Conservation (phyloP, 2,888 invertebrate species). For the Microctonus brassicae region DNA sequence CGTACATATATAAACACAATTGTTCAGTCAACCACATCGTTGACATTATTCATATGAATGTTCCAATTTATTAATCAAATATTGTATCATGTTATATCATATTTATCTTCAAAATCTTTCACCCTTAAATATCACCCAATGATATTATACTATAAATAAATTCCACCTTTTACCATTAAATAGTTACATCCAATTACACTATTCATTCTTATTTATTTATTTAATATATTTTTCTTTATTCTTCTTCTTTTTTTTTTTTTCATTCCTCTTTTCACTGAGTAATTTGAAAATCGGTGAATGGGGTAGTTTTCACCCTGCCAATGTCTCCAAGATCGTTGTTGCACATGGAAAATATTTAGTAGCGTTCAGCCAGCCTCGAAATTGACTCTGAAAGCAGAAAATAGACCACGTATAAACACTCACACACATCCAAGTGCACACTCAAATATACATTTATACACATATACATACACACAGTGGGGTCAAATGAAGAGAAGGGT, state of each 20-base stretch:
- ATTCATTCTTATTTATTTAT: too few relatives aligned
- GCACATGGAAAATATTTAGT: slow-evolving; percentile 30
- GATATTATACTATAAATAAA: too few relatives aligned
- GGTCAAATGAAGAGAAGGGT: not conserved
- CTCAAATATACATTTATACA: not conserved
- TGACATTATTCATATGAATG: not conserved
- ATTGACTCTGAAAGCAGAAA: slow-evolving; percentile 30
- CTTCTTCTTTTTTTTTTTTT: too few relatives aligned
- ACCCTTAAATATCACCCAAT: too few relatives aligned
- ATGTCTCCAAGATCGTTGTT: not conserved
- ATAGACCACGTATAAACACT: not conserved
- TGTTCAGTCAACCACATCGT: slow-evolving; percentile 1
- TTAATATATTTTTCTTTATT: too few relatives aligned
- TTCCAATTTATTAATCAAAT: not conserved
- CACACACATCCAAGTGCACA: not conserved
- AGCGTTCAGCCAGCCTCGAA: slow-evolving; percentile 34
- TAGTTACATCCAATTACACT: too few relatives aligned
- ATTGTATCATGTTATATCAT: not conserved
- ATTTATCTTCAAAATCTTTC: not conserved
- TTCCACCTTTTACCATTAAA: too few relatives aligned
- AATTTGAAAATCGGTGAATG: not conserved
- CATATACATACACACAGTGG: not conserved
- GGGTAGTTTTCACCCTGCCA: not conserved
- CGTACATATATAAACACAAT: slow-evolving; percentile 14
- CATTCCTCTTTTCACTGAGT: not conserved